A percentile compares a stretch with the other conserved stretches of the same genome.
Conservation (phyloP, 1,140 invertebrate species). For the Trichonephila clavata region DNA sequence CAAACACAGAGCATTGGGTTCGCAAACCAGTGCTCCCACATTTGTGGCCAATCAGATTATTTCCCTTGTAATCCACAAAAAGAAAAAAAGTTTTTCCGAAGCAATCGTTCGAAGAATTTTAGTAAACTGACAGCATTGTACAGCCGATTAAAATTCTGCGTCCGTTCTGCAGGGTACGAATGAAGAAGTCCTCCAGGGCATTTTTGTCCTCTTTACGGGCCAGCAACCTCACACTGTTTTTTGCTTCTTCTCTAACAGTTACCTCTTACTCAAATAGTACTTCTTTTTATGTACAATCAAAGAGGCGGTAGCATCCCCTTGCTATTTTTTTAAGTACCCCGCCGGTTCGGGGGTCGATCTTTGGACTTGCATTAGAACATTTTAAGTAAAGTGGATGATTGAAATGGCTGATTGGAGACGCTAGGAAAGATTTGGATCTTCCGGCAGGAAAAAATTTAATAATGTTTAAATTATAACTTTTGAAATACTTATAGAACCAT, state of each 20-base stretch:
- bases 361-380: not conserved
- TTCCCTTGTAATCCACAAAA: not conserved
- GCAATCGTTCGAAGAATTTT: slow-evolving; percentile 44
- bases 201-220: slow-evolving; percentile 58
- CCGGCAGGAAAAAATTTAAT: not conserved
- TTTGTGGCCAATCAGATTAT: not conserved
- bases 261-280: slow-evolving; percentile 2
- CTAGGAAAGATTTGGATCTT: not conserved
- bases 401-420: slow-evolving; percentile 5
- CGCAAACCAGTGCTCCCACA: not conserved
- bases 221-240: slow-evolving; percentile 37
- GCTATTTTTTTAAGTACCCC: not conserved
- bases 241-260: not conserved
- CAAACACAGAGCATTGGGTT: not conserved
- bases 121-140: not conserved
- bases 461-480: not conserved
- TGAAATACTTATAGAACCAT: too few species aligned
- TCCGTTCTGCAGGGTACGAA: slow-evolving; percentile 10
- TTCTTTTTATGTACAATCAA: not conserved
- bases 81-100: slow-evolving; percentile 4
- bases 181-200: not conserved
- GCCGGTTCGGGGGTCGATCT: not conserved
- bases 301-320: not conserved
- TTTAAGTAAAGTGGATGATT: not conserved
- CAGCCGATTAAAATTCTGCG: slow-evolving; percentile 63